Evolutionary conservation across 2,797 vertebrate genomes (phyloP).

Genomic region (Enteromius unitaeniatus): DNA sequence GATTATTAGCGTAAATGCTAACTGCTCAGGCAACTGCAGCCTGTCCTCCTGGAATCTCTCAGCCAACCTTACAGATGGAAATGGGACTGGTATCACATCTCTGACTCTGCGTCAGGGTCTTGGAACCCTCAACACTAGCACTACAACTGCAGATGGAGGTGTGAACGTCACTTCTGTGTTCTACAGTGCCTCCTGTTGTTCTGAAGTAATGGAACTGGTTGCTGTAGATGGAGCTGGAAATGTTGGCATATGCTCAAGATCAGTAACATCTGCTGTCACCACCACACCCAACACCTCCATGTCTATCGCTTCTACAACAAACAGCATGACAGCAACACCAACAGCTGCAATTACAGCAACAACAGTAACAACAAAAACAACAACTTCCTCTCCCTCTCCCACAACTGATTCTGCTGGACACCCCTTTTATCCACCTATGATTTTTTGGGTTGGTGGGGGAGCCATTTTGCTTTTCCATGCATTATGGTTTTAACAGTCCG

Average conservation of each 20-base stretch:
- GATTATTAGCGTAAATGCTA: conserved; percentile 43
- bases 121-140: conserved; percentile 68
- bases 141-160: conserved; percentile 33
- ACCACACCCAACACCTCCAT: neutral
- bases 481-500: neutral
- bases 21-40: conserved; percentile 66
- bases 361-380: neutral
- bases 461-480: conserved; percentile 4
- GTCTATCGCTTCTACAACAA: neutral
- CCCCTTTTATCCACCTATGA: neutral
- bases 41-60: conserved; percentile 66
- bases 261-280: conserved; percentile 24
- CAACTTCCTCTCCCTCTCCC: conserved; percentile 19
- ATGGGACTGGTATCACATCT: conserved; percentile 68
- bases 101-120: conserved; percentile 63
- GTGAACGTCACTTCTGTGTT: conserved; percentile 64
- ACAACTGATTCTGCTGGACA: neutral
- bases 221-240: conserved; percentile 73
- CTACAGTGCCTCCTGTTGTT: conserved; percentile 75
- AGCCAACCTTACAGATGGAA: conserved; percentile 71
- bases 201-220: conserved; percentile 64
- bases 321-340: neutral
- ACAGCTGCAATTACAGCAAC: neutral
- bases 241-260: conserved; percentile 66
- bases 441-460: conserved; percentile 26